phyloP scores from a whole-genome alignment of 2,888 invertebrate genomes.

The Ectropis crepuscularia region DNA sequence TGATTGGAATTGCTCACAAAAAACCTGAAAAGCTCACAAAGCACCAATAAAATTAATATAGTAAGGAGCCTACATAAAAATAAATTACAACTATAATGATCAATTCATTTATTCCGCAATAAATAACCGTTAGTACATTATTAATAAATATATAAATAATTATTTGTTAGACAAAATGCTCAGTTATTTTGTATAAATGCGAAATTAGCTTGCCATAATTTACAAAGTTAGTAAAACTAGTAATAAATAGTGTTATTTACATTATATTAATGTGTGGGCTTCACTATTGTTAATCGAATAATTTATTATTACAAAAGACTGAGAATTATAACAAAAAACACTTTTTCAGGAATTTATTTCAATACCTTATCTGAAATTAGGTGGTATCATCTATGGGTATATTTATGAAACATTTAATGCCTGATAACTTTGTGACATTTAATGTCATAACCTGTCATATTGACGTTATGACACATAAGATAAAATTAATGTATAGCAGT shows the following conservation, averaged over 20 bases:
- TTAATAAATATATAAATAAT: constrained; percentile 65
- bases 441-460: too few species aligned
- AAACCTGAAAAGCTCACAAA: too few species aligned
- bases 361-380: too few species aligned
- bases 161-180: constrained; percentile 61
- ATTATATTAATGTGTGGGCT: constrained; percentile 47
- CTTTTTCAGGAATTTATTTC: background rate
- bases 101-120: constrained; percentile 74
- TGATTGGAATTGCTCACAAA: too few species aligned
- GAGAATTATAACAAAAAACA: constrained; percentile 33
- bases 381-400: too few species aligned
- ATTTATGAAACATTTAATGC: too few species aligned
- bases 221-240: constrained; percentile 70
- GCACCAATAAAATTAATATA: background rate
- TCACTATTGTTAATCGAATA: constrained; percentile 23
- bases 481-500: too few species aligned
- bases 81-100: constrained; percentile 53
- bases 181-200: constrained; percentile 71
- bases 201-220: constrained; percentile 66
- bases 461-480: too few species aligned
- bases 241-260: constrained; percentile 78
- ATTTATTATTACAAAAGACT: constrained; percentile 40
- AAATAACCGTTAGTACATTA: constrained; percentile 70
- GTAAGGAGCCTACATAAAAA: constrained; percentile 16
- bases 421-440: too few species aligned